A percentile compares a stretch with the other conserved stretches of the same genome.
These are phyloP conservation scores for Tapera naevia DNA, from an alignment of 2,797 vertebrate genomes.

Conservation along the genomic window DNA sequence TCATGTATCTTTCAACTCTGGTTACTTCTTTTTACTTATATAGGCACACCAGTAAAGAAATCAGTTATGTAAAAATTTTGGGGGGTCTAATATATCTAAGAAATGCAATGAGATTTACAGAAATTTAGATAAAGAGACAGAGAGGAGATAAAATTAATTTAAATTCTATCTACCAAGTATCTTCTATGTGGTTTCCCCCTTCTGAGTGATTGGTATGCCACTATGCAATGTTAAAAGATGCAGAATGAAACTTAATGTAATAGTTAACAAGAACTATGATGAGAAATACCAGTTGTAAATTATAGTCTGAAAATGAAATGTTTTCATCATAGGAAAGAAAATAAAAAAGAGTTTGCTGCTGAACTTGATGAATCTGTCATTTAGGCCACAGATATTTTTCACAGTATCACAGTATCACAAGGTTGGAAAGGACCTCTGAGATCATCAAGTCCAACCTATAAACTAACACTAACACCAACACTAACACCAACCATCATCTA, in stretches of 20 bases:
- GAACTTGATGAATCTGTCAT: not conserved
- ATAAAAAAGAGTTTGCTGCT: not conserved
- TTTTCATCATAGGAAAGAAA: not conserved
- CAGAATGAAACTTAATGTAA: not conserved
- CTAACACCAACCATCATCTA: too few relatives aligned
- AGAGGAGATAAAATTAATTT: not conserved
- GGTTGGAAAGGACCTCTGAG: too few relatives aligned
- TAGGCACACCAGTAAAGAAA: not conserved
- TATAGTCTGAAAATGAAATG: not conserved
- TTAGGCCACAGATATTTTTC: not conserved
- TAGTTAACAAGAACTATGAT: not conserved
- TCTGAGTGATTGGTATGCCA: not conserved
- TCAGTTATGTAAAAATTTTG: not conserved
- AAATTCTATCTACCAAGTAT: not conserved
- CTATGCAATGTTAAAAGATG: not conserved
- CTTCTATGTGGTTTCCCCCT: not conserved
- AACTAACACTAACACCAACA: too few relatives aligned
- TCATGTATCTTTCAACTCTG: fast-evolving
- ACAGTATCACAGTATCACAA: too few relatives aligned
- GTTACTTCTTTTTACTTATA: not conserved
- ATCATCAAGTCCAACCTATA: too few relatives aligned
- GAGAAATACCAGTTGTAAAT: not conserved
- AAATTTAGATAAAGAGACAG: not conserved
- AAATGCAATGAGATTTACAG: not conserved
- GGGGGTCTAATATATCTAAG: not conserved